Evolutionary conservation across 92 coral and sea anemone species (phyloP).

Genomic region (Palythoa grandiflora): DNA sequence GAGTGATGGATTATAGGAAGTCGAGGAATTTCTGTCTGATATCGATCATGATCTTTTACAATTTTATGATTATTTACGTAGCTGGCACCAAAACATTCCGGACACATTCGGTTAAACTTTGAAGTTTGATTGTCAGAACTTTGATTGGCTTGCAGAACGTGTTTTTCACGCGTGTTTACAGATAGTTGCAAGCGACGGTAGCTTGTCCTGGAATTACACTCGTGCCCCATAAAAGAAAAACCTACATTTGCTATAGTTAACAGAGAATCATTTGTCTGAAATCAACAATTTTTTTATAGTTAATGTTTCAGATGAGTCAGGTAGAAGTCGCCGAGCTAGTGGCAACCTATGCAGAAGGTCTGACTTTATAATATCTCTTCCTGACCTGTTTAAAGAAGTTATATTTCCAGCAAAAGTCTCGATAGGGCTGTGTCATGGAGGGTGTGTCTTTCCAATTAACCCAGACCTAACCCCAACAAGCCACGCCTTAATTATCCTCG

Average conservation of each 20-base stretch:
- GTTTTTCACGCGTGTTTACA: too few relatives aligned
- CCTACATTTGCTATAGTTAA: neutral
- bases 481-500: neutral
- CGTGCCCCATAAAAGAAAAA: neutral
- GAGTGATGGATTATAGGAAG: too few relatives aligned
- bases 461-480: neutral
- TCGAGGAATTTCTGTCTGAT: too few relatives aligned
- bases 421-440: neutral
- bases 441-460: conserved; percentile 8
- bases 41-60: too few relatives aligned
- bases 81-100: too few relatives aligned
- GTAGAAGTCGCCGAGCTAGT: conserved; percentile 7
- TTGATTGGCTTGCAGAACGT: too few relatives aligned
- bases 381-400: neutral
- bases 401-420: neutral
- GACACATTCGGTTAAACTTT: too few relatives aligned
- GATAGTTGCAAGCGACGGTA: too few relatives aligned
- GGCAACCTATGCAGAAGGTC: neutral
- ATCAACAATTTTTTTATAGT: neutral
- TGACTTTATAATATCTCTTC: neutral
- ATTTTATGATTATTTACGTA: too few relatives aligned
- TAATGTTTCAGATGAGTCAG: conserved; percentile 2
- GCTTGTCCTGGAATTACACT: too few relatives aligned
- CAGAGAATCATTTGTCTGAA: neutral
- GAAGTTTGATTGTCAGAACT: too few relatives aligned